phyloP scores from a whole-genome alignment of 2,797 vertebrate species.

The Clarias laeviceps region DNA sequence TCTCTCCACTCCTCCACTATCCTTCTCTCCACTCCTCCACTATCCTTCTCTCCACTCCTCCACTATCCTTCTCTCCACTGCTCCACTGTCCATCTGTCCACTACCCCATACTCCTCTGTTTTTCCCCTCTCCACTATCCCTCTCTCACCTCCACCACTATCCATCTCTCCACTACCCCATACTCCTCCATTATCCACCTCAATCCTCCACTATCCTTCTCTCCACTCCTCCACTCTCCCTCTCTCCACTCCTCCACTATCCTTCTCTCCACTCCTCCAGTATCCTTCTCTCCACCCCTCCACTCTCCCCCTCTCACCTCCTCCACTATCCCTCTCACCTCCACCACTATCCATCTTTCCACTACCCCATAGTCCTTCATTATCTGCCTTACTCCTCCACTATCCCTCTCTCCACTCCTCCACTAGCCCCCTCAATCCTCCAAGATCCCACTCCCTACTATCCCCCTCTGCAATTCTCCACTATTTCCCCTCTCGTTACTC shows the following conservation, averaged over 20 bases:
- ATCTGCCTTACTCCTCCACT: not conserved
- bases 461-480: not conserved
- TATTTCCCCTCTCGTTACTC: not conserved
- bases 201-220: slow-evolving; percentile 47
- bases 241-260: not conserved
- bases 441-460: not conserved
- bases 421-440: not conserved
- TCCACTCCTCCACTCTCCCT: slow-evolving; percentile 36
- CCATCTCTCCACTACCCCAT: slow-evolving; percentile 45
- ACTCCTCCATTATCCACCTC: not conserved
- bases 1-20: slow-evolving; percentile 51
- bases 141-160: not conserved
- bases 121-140: not conserved
- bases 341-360: not conserved
- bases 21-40: not conserved
- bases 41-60: not conserved
- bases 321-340: no score
- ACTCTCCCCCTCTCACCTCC: not conserved
- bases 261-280: not conserved
- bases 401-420: not conserved
- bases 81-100: not conserved
- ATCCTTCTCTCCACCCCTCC: slow-evolving; percentile 20
- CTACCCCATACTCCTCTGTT: not conserved
- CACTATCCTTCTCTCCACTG: not conserved
- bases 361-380: no score